Conservation (phyloP, 1,140 invertebrate genomes). For the Periplaneta americana region DNA sequence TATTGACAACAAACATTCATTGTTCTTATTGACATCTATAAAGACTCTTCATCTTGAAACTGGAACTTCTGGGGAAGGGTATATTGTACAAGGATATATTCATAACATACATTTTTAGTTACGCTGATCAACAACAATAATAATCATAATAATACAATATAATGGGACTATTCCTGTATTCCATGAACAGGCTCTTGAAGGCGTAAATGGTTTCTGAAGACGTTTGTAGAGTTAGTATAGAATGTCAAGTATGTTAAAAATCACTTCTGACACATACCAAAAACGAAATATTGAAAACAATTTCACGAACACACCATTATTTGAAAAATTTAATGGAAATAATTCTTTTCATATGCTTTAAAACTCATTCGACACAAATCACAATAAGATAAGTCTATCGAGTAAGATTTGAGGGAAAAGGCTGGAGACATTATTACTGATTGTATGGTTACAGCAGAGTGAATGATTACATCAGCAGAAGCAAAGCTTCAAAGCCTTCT, state of each 20-base stretch:
- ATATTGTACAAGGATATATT: not conserved
- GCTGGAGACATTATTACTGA: not conserved
- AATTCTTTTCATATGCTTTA: too few species aligned
- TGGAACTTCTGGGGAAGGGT: not conserved
- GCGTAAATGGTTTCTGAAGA: not conserved
- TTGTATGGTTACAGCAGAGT: not conserved
- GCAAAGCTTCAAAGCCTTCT: too few species aligned
- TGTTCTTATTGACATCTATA: not conserved
- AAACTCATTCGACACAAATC: too few species aligned
- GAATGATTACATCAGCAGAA: too few species aligned
- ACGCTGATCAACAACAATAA: too few species aligned
- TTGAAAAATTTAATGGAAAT: not conserved
- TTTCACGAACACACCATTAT: not conserved
- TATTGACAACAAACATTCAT: not conserved
- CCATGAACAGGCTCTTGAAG: not conserved
- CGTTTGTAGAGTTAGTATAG: not conserved
- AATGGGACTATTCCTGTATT: not conserved
- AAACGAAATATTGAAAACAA: not conserved
- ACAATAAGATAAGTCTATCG: too few species aligned
- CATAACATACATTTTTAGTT: not conserved
- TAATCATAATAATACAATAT: not conserved
- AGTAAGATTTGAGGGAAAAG: not conserved
- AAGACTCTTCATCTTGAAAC: not conserved
- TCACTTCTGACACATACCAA: not conserved
- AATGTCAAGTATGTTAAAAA: not conserved